Conservation (phyloP, 2,797 vertebrate species). For the Nyctalus aviator region DNA sequence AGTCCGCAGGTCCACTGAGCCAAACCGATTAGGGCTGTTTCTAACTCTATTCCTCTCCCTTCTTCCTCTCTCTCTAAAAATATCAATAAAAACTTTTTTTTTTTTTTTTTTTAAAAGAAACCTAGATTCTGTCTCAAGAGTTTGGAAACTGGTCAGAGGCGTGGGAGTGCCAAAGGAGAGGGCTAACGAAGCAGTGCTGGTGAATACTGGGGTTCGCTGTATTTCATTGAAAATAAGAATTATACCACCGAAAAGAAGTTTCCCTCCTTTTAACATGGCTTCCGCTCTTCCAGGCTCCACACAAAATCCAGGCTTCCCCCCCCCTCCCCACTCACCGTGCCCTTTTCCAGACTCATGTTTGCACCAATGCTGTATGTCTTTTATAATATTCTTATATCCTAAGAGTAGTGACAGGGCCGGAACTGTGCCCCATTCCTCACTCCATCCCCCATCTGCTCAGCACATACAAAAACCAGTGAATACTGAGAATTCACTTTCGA, state of each 20-base stretch:
- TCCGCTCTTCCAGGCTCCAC: neutral
- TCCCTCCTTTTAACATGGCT: neutral
- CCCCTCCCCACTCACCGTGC: neutral
- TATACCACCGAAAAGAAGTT: neutral
- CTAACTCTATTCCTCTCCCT: too few relatives aligned
- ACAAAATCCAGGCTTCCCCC: neutral
- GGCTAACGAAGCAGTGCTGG: neutral
- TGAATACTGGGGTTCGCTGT: neutral
- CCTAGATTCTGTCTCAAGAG: neutral
- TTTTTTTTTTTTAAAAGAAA: neutral
- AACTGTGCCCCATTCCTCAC: neutral
- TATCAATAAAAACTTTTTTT: too few relatives aligned
- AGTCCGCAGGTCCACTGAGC: too few relatives aligned
- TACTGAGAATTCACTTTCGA: neutral
- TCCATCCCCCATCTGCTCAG: neutral
- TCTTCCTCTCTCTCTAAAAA: too few relatives aligned
- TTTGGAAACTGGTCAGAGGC: neutral
- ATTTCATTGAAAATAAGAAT: neutral
- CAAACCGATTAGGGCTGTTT: too few relatives aligned
- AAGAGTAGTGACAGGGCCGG: neutral
- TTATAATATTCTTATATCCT: neutral
- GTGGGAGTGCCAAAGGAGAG: neutral
- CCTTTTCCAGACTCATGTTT: neutral
- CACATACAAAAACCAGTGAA: neutral
- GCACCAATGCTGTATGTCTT: neutral